These are phyloP conservation scores for Dipodomys spectabilis DNA, from an alignment of 2,113 vertebrate species.

Conservation along the genomic window DNA sequence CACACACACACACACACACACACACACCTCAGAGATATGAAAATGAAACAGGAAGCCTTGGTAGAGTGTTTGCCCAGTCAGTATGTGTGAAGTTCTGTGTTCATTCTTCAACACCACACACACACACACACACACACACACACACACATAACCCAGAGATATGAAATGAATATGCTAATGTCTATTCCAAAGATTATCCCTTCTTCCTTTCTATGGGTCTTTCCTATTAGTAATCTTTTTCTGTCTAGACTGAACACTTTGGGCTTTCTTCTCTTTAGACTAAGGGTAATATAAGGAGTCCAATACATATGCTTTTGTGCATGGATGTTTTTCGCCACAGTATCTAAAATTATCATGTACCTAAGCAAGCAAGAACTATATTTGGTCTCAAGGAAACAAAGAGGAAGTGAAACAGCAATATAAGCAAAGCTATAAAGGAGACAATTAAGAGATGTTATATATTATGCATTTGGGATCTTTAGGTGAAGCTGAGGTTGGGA, in stretches of 20 bases:
- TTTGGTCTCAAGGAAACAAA: not conserved
- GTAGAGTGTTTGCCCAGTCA: not conserved
- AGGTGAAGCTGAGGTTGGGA: not conserved
- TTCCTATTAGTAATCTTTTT: not conserved
- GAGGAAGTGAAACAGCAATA: not conserved
- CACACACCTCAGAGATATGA: not conserved
- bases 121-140: not conserved
- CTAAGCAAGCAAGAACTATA: not conserved
- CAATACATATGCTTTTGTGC: not conserved
- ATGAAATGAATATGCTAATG: not conserved
- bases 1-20: not conserved
- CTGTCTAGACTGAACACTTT: not conserved
- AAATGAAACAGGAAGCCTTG: not conserved
- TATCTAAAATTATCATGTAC: not conserved
- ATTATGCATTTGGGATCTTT: not conserved
- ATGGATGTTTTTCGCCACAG: not conserved
- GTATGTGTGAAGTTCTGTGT: not conserved
- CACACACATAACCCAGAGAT: not conserved
- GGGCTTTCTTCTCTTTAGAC: not conserved
- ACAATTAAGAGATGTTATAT: not conserved
- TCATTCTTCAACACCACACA: not conserved
- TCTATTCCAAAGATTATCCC: not conserved
- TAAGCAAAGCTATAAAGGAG: not conserved
- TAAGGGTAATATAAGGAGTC: not conserved
- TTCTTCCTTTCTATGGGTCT: not conserved